A percentile compares a stretch with the other conserved stretches of the same genome.
Evolutionary conservation across 1,140 invertebrate genomes (phyloP).

Genomic region (Plutomurus gul): DNA sequence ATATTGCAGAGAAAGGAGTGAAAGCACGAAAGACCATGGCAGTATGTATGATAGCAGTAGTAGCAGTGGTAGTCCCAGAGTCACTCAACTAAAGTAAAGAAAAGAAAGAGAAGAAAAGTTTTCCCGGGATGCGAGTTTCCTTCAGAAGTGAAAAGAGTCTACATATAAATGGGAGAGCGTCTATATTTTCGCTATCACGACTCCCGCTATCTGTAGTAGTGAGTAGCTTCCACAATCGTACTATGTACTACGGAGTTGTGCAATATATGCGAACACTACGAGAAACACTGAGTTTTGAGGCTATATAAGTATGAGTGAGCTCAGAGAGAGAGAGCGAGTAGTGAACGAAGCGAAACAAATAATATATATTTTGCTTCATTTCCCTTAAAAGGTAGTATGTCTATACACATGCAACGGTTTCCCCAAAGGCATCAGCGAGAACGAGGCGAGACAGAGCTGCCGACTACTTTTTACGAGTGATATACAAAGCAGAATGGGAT

Average conservation of each 20-base stretch:
- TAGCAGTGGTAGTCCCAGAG: too few species aligned
- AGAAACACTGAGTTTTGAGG: not conserved
- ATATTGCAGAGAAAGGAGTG: constrained; percentile 7
- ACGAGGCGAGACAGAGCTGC: not conserved
- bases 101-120: constrained; percentile 16
- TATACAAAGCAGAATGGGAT: too few species aligned
- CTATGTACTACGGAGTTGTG: too few species aligned
- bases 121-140: constrained; percentile 6
- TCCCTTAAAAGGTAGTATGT: not conserved
- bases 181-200: not conserved
- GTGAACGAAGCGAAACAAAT: not conserved
- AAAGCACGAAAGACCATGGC: not conserved
- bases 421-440: not conserved
- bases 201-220: not conserved
- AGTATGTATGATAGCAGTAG: not conserved
- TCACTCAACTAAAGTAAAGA: constrained; percentile 1
- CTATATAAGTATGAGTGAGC: not conserved
- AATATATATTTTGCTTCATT: not conserved
- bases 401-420: not conserved
- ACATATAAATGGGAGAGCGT: not conserved
- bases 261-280: not conserved
- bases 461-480: too few species aligned
- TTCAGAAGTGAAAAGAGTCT: too few species aligned
- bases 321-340: not conserved
- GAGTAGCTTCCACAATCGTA: too few species aligned